Conservation (phyloP, 2,888 invertebrate species). For the Cephus spinipes region DNA sequence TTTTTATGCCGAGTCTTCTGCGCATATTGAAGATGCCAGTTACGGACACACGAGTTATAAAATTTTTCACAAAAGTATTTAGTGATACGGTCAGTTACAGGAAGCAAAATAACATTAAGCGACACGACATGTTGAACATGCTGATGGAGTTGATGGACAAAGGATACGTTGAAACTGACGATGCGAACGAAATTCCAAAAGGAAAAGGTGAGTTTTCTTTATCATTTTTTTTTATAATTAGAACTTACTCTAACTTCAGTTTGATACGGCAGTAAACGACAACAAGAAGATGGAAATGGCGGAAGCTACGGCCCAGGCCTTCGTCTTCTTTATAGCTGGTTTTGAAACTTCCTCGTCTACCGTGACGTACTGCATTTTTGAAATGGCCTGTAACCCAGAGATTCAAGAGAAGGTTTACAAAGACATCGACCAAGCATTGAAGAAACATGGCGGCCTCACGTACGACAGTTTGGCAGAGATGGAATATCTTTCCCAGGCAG, state of each 20-base stretch:
- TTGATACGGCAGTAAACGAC: neutral
- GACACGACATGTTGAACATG: constrained; percentile 40
- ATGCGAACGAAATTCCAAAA: neutral
- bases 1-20: neutral
- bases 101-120: constrained; percentile 27
- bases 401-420: constrained; percentile 68
- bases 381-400: constrained; percentile 69
- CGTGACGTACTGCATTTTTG: constrained; percentile 70
- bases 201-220: too few relatives aligned
- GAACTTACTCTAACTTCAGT: too few relatives aligned
- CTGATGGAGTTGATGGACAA: constrained; percentile 34
- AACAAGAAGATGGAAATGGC: constrained; percentile 52
- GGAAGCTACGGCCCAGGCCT: constrained; percentile 70
- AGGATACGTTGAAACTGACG: constrained; percentile 18
- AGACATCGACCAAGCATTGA: constrained; percentile 67
- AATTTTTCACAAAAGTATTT: constrained; percentile 33
- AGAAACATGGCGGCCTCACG: constrained; percentile 67
- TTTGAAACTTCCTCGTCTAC: constrained; percentile 75
- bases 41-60: constrained; percentile 12
- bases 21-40: neutral
- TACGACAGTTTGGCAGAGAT: constrained; percentile 71
- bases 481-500: constrained; percentile 71
- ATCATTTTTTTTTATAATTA: too few relatives aligned
- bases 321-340: constrained; percentile 74
- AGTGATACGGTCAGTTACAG: constrained; percentile 27